These are phyloP conservation scores for Gasterosteus nipponicus DNA, from an alignment of 2,113 vertebrate species.

Conservation along the genomic window DNA sequence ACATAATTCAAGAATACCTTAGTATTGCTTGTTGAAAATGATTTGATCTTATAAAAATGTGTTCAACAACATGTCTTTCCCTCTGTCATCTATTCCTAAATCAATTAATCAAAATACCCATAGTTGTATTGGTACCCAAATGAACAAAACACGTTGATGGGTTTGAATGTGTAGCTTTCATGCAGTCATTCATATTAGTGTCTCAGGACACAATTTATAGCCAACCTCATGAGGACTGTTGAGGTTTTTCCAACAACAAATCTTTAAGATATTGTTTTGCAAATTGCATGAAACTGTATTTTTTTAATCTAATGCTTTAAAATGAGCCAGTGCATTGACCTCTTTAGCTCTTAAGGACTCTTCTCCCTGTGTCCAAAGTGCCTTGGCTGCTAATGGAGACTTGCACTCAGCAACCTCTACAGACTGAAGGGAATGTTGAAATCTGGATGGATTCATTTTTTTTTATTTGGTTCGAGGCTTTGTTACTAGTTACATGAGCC, in stretches of 20 bases:
- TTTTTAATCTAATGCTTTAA: conserved; percentile 61
- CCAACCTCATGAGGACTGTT: conserved; percentile 19
- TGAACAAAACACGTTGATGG: background rate
- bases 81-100: conserved; percentile 6
- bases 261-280: conserved; percentile 23
- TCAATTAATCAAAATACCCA: background rate
- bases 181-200: background rate
- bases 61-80: background rate
- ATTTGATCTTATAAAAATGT: background rate
- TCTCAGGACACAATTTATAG: background rate
- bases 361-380: conserved; percentile 65
- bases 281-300: conserved; percentile 37
- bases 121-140: conserved; percentile 9
- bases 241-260: conserved; percentile 17
- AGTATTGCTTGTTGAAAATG: conserved; percentile 2
- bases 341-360: conserved; percentile 35
- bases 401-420: conserved; percentile 8
- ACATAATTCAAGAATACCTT: background rate
- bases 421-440: conserved; percentile 45
- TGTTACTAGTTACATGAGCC: conserved; percentile 31
- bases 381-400: conserved; percentile 52
- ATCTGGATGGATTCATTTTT: background rate
- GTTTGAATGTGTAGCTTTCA: conserved; percentile 4
- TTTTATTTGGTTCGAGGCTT: conserved; percentile 25
- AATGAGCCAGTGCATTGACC: conserved; percentile 31